Evolutionary conservation across 2,797 vertebrate species (phyloP).

Genomic region (Petrocephalus schoutedeni): DNA sequence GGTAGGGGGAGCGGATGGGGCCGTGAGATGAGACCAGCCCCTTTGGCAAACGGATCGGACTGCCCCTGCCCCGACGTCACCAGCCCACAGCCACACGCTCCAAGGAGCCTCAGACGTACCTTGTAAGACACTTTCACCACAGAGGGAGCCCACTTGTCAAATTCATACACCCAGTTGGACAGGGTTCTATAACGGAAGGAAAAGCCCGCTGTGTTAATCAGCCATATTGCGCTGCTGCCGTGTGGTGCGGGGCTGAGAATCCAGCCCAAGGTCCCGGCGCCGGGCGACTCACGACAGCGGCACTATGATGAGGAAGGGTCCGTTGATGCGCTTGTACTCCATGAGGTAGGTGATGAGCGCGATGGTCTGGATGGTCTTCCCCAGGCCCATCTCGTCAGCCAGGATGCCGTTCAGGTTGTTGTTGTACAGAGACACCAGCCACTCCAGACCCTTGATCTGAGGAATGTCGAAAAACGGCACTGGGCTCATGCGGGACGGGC

Average conservation of each 20-base stretch:
- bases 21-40: not conserved
- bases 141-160: conserved; percentile 94
- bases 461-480: not conserved
- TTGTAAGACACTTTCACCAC: conserved; percentile 97
- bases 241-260: not conserved
- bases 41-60: not conserved
- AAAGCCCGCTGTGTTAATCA: not conserved
- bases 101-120: conserved; percentile 50
- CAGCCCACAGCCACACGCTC: not conserved
- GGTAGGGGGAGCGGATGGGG: not conserved
- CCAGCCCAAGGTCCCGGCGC: not conserved
- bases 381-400: conserved; percentile 79
- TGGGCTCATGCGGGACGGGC: not conserved
- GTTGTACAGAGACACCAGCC: conserved; percentile 81
- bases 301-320: conserved; percentile 82
- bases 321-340: conserved; percentile 81
- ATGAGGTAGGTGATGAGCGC: conserved; percentile 84
- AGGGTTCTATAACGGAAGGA: conserved; percentile 68
- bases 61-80: not conserved
- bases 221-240: not conserved
- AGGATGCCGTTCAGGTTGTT: conserved; percentile 83
- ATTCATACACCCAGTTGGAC: conserved; percentile 97
- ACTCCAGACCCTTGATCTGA: conserved; percentile 81
- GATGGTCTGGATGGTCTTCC: conserved; percentile 83
- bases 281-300: conserved; percentile 69